Evolutionary conservation across 2,888 invertebrate genomes (phyloP).

Genomic region (Tuta absoluta): DNA sequence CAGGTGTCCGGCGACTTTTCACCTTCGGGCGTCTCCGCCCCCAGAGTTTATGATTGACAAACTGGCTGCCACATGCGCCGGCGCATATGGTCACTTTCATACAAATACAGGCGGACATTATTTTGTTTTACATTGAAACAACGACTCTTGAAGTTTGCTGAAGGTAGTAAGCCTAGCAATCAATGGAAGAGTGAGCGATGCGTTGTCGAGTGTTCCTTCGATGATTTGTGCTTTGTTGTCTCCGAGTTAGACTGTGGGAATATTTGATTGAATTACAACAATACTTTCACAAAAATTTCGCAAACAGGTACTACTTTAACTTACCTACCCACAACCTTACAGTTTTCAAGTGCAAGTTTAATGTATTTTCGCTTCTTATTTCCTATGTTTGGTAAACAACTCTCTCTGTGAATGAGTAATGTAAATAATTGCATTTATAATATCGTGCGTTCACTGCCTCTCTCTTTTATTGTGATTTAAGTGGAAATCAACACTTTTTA

Average conservation of each 20-base stretch:
- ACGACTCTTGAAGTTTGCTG: background rate
- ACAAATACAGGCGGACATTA: background rate
- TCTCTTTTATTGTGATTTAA: background rate
- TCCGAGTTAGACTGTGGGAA: conserved; percentile 49
- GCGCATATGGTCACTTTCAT: conserved; percentile 27
- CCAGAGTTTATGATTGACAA: conserved; percentile 44
- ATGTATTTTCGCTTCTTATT: conserved; percentile 12
- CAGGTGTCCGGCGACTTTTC: conserved; percentile 26
- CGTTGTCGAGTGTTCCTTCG: background rate
- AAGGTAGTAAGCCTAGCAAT: conserved; percentile 31
- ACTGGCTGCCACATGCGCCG: conserved; percentile 38
- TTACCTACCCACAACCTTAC: conserved; percentile 27
- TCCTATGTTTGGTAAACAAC: conserved; percentile 19
- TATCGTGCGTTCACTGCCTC: conserved; percentile 35
- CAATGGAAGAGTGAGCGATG: background rate
- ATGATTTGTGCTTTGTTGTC: conserved; percentile 39
- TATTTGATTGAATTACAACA: conserved; percentile 43
- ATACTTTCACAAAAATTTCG: conserved; percentile 42
- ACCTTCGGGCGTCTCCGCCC: conserved; percentile 36
- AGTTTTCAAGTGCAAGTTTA: conserved; percentile 23
- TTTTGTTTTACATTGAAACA: background rate
- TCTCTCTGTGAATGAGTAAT: conserved; percentile 33
- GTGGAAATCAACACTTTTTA: background rate
- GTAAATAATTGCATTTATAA: conserved; percentile 18
- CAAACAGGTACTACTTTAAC: conserved; percentile 9